phyloP scores from a whole-genome alignment of 2,113 vertebrate genomes.

The Gyps fulvus region DNA sequence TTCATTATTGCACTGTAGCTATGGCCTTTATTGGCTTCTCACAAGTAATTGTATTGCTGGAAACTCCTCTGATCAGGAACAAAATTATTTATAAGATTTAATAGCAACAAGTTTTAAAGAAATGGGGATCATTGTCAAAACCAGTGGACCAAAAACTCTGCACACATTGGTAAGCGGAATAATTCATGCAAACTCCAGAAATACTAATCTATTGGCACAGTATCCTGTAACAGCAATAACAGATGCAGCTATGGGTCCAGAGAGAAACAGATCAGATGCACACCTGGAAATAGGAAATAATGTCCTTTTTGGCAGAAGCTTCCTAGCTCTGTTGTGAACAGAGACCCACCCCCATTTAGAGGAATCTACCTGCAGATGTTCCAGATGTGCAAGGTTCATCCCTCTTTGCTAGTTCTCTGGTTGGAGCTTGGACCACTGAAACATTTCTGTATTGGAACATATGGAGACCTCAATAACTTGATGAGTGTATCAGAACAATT shows the following conservation, averaged over 20 bases:
- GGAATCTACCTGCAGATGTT: not conserved
- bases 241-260: not conserved
- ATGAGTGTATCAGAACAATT: fast-evolving
- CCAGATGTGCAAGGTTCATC: not conserved
- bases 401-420: not conserved
- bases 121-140: not conserved
- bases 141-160: not conserved
- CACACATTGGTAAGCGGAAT: not conserved
- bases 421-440: not conserved
- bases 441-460: not conserved
- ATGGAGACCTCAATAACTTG: not conserved
- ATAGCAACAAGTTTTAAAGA: not conserved
- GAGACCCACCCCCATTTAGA: not conserved
- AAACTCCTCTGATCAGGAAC: not conserved
- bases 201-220: not conserved
- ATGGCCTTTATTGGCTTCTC: not conserved
- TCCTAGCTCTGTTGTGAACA: not conserved
- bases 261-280: not conserved
- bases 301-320: not conserved
- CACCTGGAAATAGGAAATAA: not conserved
- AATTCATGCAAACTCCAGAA: not conserved
- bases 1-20: not conserved
- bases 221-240: not conserved
- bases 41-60: not conserved
- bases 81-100: not conserved